Evolutionary conservation across 2,113 vertebrate species (phyloP), one percentile per base, ranked within the genome.

Genomic region (Cololabis saira): DNA sequence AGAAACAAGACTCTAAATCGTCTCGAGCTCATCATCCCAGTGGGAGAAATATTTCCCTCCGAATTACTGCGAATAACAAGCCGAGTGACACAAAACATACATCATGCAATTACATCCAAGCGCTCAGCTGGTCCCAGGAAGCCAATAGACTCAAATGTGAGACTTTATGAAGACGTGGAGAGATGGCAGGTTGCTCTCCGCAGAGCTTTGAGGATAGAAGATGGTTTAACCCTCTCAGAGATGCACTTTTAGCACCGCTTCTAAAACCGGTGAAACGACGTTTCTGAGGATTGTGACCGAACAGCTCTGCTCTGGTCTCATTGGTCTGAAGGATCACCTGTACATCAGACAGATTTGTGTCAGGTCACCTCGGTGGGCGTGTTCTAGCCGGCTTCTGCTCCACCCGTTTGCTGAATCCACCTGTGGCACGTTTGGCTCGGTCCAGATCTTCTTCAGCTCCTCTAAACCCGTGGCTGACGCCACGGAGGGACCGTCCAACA

Each of bases 51-150:
- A 43, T 45, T 65, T 65, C 50, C 62, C 62, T 2, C 13, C 14
- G 41, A 65, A 55, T 55, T 54, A 65, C 51, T 47, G 17, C 33
- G 6, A 54, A 66, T 55, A 55, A 66, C 65, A 57, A 49, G 54
- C 65, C 65, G 27, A 67, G 54, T 67, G 54, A 58, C 65, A 67
- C 65, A 27, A 57, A 67, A 5, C 65, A 50, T 57, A 42, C 44
- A 58, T 67, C 53, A 67, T 19, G 42, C 53, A 41, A 42, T 67
- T 56, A 58, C 65, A 58, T 49, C 18, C 19, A 44, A 48, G 64
- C 1, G 8, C 52, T 55, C 50, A 54, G 62, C 62, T 44, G 62
- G 50, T 44, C 62, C 50, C 61, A 44, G 49, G 27, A 42, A 64
- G 40, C 40, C 62, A 33, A 54, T 54, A 30, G 42, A 55, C 51